Conservation (phyloP, 2,888 invertebrate genomes). For the Isotomurus palustris region DNA sequence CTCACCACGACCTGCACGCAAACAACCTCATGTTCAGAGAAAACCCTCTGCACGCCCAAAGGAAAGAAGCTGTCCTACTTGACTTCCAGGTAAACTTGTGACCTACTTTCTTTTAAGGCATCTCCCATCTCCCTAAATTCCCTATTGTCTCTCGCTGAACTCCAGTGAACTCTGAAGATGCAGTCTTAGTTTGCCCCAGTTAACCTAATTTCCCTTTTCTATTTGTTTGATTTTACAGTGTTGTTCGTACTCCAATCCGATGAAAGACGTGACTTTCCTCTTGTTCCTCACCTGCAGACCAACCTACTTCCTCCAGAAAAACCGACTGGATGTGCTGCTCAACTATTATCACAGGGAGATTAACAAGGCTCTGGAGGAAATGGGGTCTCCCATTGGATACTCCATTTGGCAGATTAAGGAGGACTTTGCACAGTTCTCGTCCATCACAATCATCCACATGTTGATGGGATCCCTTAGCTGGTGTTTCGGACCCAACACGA, state of each 20-base stretch:
- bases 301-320: background rate
- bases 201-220: slow-evolving; percentile 1
- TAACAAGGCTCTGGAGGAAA: background rate
- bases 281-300: slow-evolving; percentile 22
- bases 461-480: slow-evolving; percentile 24
- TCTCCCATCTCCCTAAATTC: background rate
- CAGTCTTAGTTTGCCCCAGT: background rate
- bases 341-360: slow-evolving; percentile 20
- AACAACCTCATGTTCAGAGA: slow-evolving; percentile 22
- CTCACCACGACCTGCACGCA: slow-evolving; percentile 27
- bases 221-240: slow-evolving; percentile 9
- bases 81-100: slow-evolving; percentile 22
- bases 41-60: background rate
- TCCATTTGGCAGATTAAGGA: slow-evolving; percentile 13
- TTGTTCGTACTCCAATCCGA: slow-evolving; percentile 21
- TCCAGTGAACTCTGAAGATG: background rate
- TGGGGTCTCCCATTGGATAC: slow-evolving; percentile 15
- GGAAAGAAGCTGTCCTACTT: slow-evolving; percentile 7
- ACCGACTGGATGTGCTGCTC: background rate
- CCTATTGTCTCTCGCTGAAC: background rate
- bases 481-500: slow-evolving; percentile 13
- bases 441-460: slow-evolving; percentile 16
- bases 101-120: background rate
- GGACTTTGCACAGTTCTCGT: slow-evolving; percentile 14
- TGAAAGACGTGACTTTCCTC: slow-evolving; percentile 32